Base-by-base conservation (phyloP, 2,888 invertebrate genomes). In the Melanostoma scalare region DNA sequence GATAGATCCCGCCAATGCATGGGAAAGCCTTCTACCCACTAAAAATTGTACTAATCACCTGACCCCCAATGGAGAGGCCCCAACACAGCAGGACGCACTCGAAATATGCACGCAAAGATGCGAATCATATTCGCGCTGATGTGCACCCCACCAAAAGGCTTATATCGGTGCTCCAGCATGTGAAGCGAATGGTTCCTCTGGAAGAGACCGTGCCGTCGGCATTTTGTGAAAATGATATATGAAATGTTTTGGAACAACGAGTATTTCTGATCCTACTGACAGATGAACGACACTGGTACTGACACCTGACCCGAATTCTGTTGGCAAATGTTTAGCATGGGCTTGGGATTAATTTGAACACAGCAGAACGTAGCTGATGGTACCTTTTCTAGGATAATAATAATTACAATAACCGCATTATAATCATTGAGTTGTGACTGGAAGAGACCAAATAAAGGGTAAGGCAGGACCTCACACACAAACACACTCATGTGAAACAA, bases 1-100 rank as follows among this genome's bases (percentile, higher is more conserved):
- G 82, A 82, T 78, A 69, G 68, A 69, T 68, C 56, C 79, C 84
- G 75, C 74, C 58, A 58, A 44, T 72, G 53, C 40, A 81, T 76
- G 77, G 58, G 52, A 81, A 81, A 72, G 69, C 65, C 74, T 79
- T 69, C 44, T 65, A 60, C 75, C 80, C 74, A 76, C 72, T 85
- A 85, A 79, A 80, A 85, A 80, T 72, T 79, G 76, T 85, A 85
- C 85, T 85, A 85, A 85, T 85, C 85, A 85, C 85, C 76, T 85
- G 72, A 63, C 80, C 85, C 85, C 85, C 80, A 76, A 46, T 76
- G 74, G 85, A 2, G 85, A 85, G 61, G 75, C 42, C 72, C 80
- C 71, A 50, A 31, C 80, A 8, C 85, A 85, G 85, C 85, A 68
- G 85, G 85, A 68, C 61, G 53, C 68, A 75, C 48, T 85, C 75